These are phyloP conservation scores for Acomys russatus DNA, from an alignment of 2,797 vertebrate genomes.

Conservation along the genomic window DNA sequence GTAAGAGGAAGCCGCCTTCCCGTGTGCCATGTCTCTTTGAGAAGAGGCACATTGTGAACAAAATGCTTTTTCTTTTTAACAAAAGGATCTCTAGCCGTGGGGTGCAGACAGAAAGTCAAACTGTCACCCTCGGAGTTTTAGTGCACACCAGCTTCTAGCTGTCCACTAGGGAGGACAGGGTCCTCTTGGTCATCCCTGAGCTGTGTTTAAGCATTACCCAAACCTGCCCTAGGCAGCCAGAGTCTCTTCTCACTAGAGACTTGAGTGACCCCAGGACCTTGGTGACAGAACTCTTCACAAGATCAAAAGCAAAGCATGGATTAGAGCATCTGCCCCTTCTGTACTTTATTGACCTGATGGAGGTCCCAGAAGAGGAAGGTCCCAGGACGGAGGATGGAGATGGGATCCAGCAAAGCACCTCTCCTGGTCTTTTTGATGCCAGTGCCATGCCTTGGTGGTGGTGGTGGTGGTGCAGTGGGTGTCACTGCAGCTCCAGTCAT, in stretches of 20 bases:
- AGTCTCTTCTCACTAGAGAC: background rate
- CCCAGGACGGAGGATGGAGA: background rate
- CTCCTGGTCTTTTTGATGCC: background rate
- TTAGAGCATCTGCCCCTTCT: no score
- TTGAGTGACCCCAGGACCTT: background rate
- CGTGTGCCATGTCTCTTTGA: background rate
- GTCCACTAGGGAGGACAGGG: background rate
- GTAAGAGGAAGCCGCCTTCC: fast-evolving
- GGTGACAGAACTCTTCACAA: background rate
- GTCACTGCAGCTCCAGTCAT: background rate
- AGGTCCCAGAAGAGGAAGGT: background rate
- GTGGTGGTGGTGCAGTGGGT: background rate
- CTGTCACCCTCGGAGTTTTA: background rate
- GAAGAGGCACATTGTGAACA: background rate
- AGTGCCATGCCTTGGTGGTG: background rate
- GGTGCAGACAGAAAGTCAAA: background rate
- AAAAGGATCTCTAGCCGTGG: background rate
- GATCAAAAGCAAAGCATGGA: background rate
- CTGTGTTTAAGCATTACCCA: background rate
- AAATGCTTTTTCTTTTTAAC: background rate
- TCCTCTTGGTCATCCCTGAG: background rate
- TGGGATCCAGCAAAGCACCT: background rate
- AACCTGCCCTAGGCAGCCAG: background rate
- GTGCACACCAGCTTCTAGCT: background rate
- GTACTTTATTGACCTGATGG: fast-evolving